Conservation (phyloP, 2,797 vertebrate species). For the Typhlichthys eigenmanni region DNA sequence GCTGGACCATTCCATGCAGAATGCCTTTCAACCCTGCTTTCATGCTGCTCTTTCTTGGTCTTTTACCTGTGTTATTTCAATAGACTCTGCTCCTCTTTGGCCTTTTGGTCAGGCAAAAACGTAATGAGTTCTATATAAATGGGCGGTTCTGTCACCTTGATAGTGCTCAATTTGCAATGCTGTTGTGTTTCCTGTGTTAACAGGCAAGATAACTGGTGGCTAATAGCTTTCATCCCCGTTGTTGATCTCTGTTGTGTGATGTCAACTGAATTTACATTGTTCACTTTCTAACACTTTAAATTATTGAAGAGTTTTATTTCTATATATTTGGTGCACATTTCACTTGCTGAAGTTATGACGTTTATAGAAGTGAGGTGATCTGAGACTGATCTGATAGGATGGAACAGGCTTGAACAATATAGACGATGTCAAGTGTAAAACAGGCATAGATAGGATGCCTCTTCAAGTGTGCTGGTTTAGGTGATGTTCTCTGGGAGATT, state of each 20-base stretch:
- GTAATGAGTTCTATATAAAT: slow-evolving; percentile 59
- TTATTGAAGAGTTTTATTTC: slow-evolving; percentile 73
- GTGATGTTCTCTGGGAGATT: slow-evolving; percentile 11
- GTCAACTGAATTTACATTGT: slow-evolving; percentile 57
- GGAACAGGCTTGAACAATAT: slow-evolving; percentile 28
- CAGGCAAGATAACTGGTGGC: slow-evolving; percentile 70
- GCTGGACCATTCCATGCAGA: slow-evolving; percentile 64
- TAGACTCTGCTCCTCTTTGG: slow-evolving; percentile 53
- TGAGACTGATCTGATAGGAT: slow-evolving; percentile 45
- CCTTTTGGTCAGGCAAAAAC: slow-evolving; percentile 47
- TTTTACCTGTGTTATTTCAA: slow-evolving; percentile 64
- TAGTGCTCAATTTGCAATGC: slow-evolving; percentile 70
- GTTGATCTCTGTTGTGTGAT: slow-evolving; percentile 58
- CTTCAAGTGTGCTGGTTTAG: slow-evolving; percentile 1
- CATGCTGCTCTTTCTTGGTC: slow-evolving; percentile 60
- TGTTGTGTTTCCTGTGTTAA: slow-evolving; percentile 74
- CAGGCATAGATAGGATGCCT: slow-evolving; percentile 19
- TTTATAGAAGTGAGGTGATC: slow-evolving; percentile 63
- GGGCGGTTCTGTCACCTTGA: slow-evolving; percentile 67
- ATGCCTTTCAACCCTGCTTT: slow-evolving; percentile 77
- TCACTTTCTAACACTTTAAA: slow-evolving; percentile 72
- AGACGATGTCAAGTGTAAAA: slow-evolving; percentile 31
- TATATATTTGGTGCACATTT: slow-evolving; percentile 71
- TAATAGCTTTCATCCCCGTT: slow-evolving; percentile 56
- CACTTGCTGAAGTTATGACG: slow-evolving; percentile 78